Conservation (phyloP, 2,113 vertebrate species). For the Prunella himalayana region DNA sequence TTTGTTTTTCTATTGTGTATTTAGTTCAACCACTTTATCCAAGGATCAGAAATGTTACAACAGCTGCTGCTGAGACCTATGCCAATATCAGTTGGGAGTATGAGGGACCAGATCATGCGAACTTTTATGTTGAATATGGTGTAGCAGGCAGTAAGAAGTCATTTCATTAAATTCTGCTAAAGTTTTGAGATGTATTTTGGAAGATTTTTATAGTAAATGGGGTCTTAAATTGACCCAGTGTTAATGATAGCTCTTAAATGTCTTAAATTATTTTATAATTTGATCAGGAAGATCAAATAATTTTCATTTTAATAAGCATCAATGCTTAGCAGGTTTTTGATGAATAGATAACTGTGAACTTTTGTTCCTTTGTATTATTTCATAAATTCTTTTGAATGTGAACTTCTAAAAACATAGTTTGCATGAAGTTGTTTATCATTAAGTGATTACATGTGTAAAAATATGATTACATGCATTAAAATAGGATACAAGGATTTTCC, state of each 20-base stretch:
- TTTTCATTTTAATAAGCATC: background rate
- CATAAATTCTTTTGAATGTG: background rate
- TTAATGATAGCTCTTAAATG: slow-evolving; percentile 6
- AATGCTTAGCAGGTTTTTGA: background rate
- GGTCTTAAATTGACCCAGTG: background rate
- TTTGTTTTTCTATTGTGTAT: slow-evolving; percentile 81
- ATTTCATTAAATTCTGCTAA: slow-evolving; percentile 62
- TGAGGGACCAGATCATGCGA: slow-evolving; percentile 86
- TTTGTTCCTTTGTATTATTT: slow-evolving; percentile 57
- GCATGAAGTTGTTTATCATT: background rate
- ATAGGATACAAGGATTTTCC: background rate
- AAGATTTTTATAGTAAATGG: slow-evolving; percentile 2
- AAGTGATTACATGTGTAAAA: background rate
- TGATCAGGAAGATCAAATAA: background rate
- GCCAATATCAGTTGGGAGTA: slow-evolving; percentile 93
- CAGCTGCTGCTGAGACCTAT: slow-evolving; percentile 80
- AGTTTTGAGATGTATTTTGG: slow-evolving; percentile 44
- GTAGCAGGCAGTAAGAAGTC: slow-evolving; percentile 88
- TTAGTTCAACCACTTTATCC: slow-evolving; percentile 79
- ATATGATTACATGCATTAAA: background rate
- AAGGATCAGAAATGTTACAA: slow-evolving; percentile 86
- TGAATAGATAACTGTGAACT: background rate
- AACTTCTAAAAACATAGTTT: background rate
- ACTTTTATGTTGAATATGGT: slow-evolving; percentile 92
- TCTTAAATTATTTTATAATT: slow-evolving; percentile 10